A percentile compares a stretch with the other conserved stretches of the same genome.
phyloP scores from a whole-genome alignment of 2,888 invertebrate genomes.

The Meghimatium bilineatum region DNA sequence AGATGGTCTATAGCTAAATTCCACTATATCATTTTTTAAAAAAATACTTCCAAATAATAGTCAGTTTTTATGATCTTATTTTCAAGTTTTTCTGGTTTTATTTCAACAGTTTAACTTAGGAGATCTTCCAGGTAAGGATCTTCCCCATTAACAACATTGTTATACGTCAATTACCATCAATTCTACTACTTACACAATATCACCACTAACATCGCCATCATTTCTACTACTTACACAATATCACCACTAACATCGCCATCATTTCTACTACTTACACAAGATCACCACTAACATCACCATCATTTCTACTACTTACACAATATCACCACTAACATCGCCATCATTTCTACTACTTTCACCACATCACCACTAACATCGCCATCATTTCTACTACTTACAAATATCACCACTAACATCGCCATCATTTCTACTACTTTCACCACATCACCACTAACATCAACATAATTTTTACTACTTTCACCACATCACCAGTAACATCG shows the following conservation, averaged over 20 bases:
- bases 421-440: too few relatives aligned
- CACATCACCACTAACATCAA: too few relatives aligned
- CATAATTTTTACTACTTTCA: background rate
- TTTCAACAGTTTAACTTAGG: background rate
- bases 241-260: background rate
- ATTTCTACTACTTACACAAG: background rate
- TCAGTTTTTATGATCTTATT: too few relatives aligned
- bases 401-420: background rate
- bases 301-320: background rate
- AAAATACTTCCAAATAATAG: too few relatives aligned
- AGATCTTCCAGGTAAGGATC: background rate
- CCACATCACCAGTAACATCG: too few relatives aligned
- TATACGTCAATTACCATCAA: conserved; percentile 1
- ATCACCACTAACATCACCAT: background rate
- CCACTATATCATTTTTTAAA: too few relatives aligned
- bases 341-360: background rate
- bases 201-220: background rate
- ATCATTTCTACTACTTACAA: too few relatives aligned
- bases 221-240: background rate
- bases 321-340: background rate
- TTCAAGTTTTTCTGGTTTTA: background rate
- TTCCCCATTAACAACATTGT: background rate
- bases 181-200: background rate
- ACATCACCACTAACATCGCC: background rate
- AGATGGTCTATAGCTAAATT: too few relatives aligned